Evolutionary conservation across 2,888 invertebrate species (phyloP), one percentile per base, ranked within the genome.

Genomic region (Phortica magna): DNA sequence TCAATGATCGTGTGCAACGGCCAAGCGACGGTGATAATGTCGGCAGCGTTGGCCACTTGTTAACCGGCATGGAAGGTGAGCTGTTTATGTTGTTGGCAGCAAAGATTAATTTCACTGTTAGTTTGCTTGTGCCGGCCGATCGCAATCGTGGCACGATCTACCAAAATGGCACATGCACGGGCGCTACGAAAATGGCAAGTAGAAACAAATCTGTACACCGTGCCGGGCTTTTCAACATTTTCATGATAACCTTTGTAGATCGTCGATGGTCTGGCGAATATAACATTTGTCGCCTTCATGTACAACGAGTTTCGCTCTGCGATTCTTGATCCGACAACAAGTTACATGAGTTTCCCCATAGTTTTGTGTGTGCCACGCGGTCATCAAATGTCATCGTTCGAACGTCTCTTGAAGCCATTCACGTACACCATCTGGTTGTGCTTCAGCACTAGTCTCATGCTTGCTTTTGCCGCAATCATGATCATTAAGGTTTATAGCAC

Each of bases 91-190:
- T 88, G 43, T 57, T 92, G 7, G 83, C 89, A 0, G 78, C 83
- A 55, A 82, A 83, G 53, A 88, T 92, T 88, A 92, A 92, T 78
- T 92, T 91, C 42, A 85, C 83, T 7, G 77, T 91, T 14, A 79
- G 78, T 3, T 71, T 90, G 7, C 5, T 86, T 14, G 75, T 74
- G n/a, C 74, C 82, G 4, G 12, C 73, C 22, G 71, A 76, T 5
- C 22, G 41, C 0, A 74, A 79, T 68, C 86, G 90, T 3, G 91
- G 91, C 3, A 22, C 77, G 6, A 73, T 82, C 0, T 75, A 78
- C 7, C 73, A 79, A n/a, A 90, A 91, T 82, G 91, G 91, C 19
- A 88, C 88, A 7, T 59, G 83, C 2, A 88, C 91, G 9, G 91
- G 91, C 3, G 85, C 89, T 1, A 80, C 89, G 9, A 79, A 80